Base-by-base conservation (phyloP, 2,888 invertebrate species). In the Smittia aterrima region DNA sequence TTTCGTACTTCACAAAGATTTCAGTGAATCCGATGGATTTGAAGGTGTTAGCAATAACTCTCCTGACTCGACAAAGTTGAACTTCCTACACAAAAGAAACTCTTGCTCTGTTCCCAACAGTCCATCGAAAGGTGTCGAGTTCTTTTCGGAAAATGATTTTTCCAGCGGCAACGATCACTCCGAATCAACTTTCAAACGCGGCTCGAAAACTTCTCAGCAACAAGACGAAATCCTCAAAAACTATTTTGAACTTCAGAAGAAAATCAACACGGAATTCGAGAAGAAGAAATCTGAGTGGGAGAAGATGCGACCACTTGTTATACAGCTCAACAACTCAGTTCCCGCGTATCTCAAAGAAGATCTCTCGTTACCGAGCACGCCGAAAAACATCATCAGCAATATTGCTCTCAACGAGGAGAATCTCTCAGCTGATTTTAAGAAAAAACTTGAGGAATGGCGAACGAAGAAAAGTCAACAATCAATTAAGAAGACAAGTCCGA, bases 381-480 rank as follows among this genome's bases (percentile, higher is more conserved):
- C 83, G 0, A 64, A 73, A 22, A 41, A 40, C 18, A 40, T 24
- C 16, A 64, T 64, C 9, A 22, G 22, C n/a, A 73, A 73, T 18
- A 20, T 73, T n/a, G 1, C 47, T 2, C 22, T 22, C 2, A 73
- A 82, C 13, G 90, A 91, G 77, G 90, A 91, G 74, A 89, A 91
- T 79, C 81, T 93, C 4, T 90, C 92, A 0, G 89, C 92, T 0
- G 92, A 92, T 78, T 93, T 93, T 79, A 87, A 90, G 68, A 92
- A 92, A 81, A 95, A 94, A 80, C 83, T 95, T 27, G 89, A 90
- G 77, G 94, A 95, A 81, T 95, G 95, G 95, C 91, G 95, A 79
- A 88, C 88, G 73, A 89, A 82, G 20, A 71, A 71, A 20, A 22
- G 71, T 7, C 71, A 71, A 13, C 71, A 71, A 20, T 71, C 79